Conservation (phyloP, 2,888 invertebrate species). For the Quadroppia sp. region DNA sequence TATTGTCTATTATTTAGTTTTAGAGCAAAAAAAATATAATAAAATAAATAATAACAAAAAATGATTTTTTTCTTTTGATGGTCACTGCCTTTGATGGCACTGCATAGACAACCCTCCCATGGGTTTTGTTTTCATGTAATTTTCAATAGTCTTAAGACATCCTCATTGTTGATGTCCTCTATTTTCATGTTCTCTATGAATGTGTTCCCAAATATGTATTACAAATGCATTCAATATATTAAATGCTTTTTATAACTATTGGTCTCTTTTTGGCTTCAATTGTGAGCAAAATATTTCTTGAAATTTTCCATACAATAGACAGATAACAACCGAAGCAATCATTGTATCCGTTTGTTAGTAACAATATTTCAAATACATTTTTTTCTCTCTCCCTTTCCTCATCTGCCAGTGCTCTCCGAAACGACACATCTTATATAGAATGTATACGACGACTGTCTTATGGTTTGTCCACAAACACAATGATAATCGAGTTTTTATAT, state of each 20-base stretch:
- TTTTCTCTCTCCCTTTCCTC: neutral
- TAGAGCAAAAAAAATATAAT: neutral
- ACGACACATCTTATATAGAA: neutral
- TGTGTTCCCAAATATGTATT: too few species aligned
- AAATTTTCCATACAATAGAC: neutral
- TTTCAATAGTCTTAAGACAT: neutral
- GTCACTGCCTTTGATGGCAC: neutral
- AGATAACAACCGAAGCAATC: slow-evolving; percentile 25
- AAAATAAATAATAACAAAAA: neutral
- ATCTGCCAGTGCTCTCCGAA: neutral
- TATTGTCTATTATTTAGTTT: neutral
- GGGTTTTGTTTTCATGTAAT: slow-evolving; percentile 1
- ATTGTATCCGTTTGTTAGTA: slow-evolving; percentile 14
- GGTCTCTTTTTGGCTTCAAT: neutral
- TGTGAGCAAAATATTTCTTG: neutral
- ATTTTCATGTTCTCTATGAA: neutral
- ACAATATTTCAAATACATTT: slow-evolving; percentile 21
- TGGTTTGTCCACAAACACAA: neutral
- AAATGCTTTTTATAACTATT: neutral
- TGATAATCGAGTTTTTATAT: slow-evolving; percentile 10
- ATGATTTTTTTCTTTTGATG: neutral
- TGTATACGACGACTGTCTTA: neutral
- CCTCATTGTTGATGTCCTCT: neutral
- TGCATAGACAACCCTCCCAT: slow-evolving; percentile 1
- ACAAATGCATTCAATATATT: too few species aligned